Evolutionary conservation across 2,113 vertebrate species (phyloP).

Genomic region (Melanotaenia duboulayi): DNA sequence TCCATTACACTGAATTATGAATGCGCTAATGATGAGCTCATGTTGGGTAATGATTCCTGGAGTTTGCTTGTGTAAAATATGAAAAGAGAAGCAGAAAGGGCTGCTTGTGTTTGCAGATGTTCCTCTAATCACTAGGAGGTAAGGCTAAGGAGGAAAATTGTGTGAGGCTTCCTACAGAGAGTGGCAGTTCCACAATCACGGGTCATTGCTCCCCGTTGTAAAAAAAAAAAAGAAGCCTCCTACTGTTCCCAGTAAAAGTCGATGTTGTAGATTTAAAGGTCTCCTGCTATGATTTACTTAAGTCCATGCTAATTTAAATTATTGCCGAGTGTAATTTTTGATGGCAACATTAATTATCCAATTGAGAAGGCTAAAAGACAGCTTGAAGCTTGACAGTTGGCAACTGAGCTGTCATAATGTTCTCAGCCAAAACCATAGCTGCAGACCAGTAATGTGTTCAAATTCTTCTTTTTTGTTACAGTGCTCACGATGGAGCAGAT

Average conservation of each 20-base stretch:
- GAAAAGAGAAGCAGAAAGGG: conserved; percentile 43
- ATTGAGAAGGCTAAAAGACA: conserved; percentile 41
- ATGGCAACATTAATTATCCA: conserved; percentile 43
- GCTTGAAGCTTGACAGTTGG: conserved; percentile 35
- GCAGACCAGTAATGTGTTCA: conserved; percentile 5
- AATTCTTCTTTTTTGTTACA: neutral
- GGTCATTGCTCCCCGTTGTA: conserved; percentile 52
- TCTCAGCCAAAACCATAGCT: conserved; percentile 19
- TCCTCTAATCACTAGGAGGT: conserved; percentile 60
- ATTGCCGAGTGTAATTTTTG: conserved; percentile 34
- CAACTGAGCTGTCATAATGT: conserved; percentile 33
- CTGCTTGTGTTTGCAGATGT: conserved; percentile 65
- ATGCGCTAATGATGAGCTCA: conserved; percentile 78
- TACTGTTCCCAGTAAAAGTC: conserved; percentile 36
- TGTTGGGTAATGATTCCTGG: conserved; percentile 73
- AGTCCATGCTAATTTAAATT: conserved; percentile 36
- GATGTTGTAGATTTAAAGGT: conserved; percentile 37
- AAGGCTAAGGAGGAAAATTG: conserved; percentile 31
- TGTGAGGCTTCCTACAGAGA: conserved; percentile 34
- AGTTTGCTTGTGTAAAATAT: conserved; percentile 74
- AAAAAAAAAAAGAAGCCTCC: conserved; percentile 36
- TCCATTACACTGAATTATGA: conserved; percentile 81
- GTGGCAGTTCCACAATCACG: conserved; percentile 34
- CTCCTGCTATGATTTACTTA: conserved; percentile 48
- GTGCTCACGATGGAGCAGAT: neutral